Evolutionary conservation across 2,113 vertebrate species (phyloP).

Genomic region (Dolichotis patagonum): DNA sequence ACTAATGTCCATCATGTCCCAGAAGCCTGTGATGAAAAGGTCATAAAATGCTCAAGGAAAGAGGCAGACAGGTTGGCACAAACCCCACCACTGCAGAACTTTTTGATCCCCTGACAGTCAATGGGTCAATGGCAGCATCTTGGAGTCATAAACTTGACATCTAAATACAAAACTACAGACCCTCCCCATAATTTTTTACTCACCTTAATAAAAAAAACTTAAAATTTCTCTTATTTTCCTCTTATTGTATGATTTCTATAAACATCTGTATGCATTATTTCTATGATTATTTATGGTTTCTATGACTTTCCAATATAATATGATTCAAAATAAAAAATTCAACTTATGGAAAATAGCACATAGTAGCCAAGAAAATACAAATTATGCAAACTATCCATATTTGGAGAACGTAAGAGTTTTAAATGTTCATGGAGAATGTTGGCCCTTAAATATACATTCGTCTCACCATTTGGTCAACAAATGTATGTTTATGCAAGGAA

Average conservation of each 20-base stretch:
- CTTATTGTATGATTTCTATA: not conserved
- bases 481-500: not conserved
- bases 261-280: not conserved
- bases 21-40: not conserved
- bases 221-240: not conserved
- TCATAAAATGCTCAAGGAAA: not conserved
- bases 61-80: conserved; percentile 18
- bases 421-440: not conserved
- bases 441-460: not conserved
- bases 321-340: not conserved
- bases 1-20: not conserved
- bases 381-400: not conserved
- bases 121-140: not conserved
- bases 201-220: not conserved
- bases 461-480: not conserved
- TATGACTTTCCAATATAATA: not conserved
- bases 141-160: conserved; percentile 31
- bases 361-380: not conserved
- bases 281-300: not conserved
- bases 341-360: not conserved
- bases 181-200: not conserved
- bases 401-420: not conserved
- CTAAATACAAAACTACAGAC: not conserved
- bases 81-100: not conserved
- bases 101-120: not conserved